These are phyloP conservation scores for Eucera pruinosa DNA, from an alignment of 2,888 invertebrate genomes.

Conservation along the genomic window DNA sequence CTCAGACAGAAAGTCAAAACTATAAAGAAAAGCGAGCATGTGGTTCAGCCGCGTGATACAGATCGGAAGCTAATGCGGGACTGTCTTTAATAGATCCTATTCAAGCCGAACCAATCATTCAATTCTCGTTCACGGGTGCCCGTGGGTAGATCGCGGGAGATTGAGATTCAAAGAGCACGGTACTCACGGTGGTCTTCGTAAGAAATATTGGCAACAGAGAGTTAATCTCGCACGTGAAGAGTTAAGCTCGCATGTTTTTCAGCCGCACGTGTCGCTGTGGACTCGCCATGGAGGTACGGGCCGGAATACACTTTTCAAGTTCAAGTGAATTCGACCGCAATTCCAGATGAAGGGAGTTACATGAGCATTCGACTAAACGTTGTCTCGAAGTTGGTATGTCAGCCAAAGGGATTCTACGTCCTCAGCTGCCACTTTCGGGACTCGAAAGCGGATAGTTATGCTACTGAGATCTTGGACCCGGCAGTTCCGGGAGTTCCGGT, in stretches of 20 bases:
- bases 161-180: background rate
- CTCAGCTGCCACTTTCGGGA: slow-evolving; percentile 64
- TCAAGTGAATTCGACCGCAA: slow-evolving; percentile 74
- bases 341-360: slow-evolving; percentile 62
- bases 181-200: too few relatives aligned
- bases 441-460: slow-evolving; percentile 73
- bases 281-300: slow-evolving; percentile 72
- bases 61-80: slow-evolving; percentile 7
- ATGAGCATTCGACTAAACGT: slow-evolving; percentile 58
- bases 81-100: slow-evolving; percentile 38
- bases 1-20: background rate
- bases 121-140: slow-evolving; percentile 32
- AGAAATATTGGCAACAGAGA: too few relatives aligned
- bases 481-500: background rate
- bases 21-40: background rate
- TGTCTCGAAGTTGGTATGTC: slow-evolving; percentile 69
- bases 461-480: slow-evolving; percentile 39
- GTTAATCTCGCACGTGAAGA: too few relatives aligned
- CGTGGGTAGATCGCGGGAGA: background rate
- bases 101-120: slow-evolving; percentile 49
- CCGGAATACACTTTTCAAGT: slow-evolving; percentile 75
- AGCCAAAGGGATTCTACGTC: slow-evolving; percentile 48
- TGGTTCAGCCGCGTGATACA: background rate
- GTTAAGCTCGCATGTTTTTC: slow-evolving; percentile 27
- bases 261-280: slow-evolving; percentile 57